Percentiles rank a stretch among this genome's conserved stretches.
Evolutionary conservation across 2,113 vertebrate genomes (phyloP).

Genomic region (Microtus oregoni): DNA sequence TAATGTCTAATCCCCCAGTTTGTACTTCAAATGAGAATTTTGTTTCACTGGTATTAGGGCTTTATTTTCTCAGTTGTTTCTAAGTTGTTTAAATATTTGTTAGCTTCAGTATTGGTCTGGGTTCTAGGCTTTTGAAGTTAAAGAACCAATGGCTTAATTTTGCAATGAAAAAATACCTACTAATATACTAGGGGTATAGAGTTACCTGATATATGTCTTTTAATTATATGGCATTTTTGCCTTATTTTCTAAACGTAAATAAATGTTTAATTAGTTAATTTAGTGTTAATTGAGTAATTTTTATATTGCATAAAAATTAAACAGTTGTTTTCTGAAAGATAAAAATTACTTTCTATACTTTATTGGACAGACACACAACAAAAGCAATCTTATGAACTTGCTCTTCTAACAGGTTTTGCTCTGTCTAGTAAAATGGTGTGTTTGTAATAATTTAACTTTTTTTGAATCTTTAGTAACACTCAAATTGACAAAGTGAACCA

Average conservation of each 20-base stretch:
- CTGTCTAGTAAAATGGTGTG: not conserved
- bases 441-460: not conserved
- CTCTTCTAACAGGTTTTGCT: too few relatives aligned
- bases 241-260: constrained; percentile 61
- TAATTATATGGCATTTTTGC: constrained; percentile 61
- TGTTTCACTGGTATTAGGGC: constrained; percentile 71
- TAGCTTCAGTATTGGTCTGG: constrained; percentile 42
- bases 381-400: not conserved
- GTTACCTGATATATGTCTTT: constrained; percentile 67
- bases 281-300: constrained; percentile 67
- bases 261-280: constrained; percentile 66
- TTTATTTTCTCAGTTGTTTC: constrained; percentile 80
- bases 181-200: constrained; percentile 17
- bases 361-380: not conserved
- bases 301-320: constrained; percentile 34
- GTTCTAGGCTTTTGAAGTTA: constrained; percentile 61
- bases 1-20: constrained; percentile 69
- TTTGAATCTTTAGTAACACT: not conserved
- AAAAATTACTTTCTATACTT: constrained; percentile 33
- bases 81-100: constrained; percentile 75
- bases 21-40: constrained; percentile 72
- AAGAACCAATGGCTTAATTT: constrained; percentile 59
- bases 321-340: constrained; percentile 42
- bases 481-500: not conserved
- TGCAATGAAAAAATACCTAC: constrained; percentile 58